Evolutionary conservation across 2,797 vertebrate species (phyloP), one percentile per base, ranked within the genome.

Genomic region (Hypotaenidia okinawae): DNA sequence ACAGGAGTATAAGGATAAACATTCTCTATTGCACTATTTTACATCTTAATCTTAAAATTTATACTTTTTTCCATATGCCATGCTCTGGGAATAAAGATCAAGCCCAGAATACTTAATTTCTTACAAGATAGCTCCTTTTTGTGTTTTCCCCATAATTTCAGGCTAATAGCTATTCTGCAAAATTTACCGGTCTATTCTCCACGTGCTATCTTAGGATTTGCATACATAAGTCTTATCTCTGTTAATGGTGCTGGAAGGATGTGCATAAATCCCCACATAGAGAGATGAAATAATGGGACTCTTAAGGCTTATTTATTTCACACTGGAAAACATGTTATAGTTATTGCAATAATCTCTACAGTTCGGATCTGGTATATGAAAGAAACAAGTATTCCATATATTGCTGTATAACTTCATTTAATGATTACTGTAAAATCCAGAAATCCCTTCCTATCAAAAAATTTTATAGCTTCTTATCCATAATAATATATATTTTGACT

Each of bases 151-250:
- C 62, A 70, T 87, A 82, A 93, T 92, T 96, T 94, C 55, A 76
- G 52, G 28, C 54, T 92, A 92, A 92, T 87, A 91, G 68, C 59
- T 61, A 41, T 81, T 96, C 85, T 86, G 43, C 27, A 84, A 68
- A 94, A 91, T 87, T 72, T 93, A 83, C 76, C 0, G 0, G 16
- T 80, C 77, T 87, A 3, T 67, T 89, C 72, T 94, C 59, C 49
- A 51, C 1, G 4, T 85, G 59, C 70, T 76, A 32, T 73, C 9
- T 68, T 61, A 83, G 78, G 81, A 94, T 96, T 96, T 95, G 62
- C 94, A 95, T 90, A 69, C 39, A 54, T 94, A 95, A 92, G n/a
- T 72, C 76, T 83, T 83, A 88, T 89, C 73, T 74, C 23, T 74
- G 39, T 33, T 92, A 95, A 92, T 90, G 70, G 79, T 59, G 9